Conservation (phyloP, 2,888 invertebrate species). For the Caenorhabditis zanzibari region DNA sequence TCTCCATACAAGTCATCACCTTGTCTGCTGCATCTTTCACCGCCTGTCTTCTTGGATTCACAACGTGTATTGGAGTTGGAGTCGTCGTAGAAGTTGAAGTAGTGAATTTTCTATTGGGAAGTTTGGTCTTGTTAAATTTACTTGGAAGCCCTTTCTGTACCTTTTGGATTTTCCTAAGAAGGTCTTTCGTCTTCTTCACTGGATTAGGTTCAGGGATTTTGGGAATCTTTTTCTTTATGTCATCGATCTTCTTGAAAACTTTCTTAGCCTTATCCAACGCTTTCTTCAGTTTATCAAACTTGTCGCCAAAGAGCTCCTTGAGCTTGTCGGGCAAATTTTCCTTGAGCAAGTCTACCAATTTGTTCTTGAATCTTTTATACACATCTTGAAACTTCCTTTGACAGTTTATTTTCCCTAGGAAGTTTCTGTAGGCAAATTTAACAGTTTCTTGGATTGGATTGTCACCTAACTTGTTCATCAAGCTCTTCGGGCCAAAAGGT, state of each 20-base stretch:
- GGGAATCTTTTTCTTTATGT: background rate
- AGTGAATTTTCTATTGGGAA: background rate
- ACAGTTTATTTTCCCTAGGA: background rate
- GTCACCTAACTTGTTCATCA: background rate
- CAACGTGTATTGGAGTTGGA: no score
- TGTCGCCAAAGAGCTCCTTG: slow-evolving; percentile 6
- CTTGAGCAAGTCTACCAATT: background rate
- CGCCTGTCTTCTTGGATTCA: no score
- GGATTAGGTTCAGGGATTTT: slow-evolving; percentile 7
- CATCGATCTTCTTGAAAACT: background rate
- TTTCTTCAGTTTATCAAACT: slow-evolving; percentile 11
- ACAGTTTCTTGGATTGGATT: background rate
- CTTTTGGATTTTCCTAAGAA: background rate
- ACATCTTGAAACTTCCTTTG: background rate
- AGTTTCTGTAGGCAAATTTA: background rate
- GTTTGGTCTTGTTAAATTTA: background rate
- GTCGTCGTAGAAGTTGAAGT: background rate
- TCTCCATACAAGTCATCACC: background rate
- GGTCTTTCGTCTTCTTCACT: background rate
- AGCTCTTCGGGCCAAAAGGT: background rate
- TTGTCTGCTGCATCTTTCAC: background rate
- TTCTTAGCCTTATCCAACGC: background rate
- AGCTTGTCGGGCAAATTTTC: background rate
- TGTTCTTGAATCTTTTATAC: background rate
- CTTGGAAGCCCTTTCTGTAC: no score